These are phyloP conservation scores for Vireo griseus DNA, from an alignment of 2,797 vertebrate genomes.

Conservation along the genomic window DNA sequence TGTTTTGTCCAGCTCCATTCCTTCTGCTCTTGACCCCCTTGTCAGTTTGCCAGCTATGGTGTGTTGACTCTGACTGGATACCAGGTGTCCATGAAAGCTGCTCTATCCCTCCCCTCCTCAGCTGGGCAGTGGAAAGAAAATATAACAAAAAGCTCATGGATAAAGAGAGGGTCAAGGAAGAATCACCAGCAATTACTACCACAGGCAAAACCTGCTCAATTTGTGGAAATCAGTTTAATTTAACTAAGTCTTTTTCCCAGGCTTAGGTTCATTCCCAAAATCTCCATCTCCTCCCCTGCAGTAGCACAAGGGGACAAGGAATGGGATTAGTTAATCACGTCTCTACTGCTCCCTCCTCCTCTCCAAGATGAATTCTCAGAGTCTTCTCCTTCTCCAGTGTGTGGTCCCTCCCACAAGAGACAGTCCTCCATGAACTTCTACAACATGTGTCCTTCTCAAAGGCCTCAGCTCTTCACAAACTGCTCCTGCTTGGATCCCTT, in stretches of 20 bases:
- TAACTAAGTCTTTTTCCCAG: neutral
- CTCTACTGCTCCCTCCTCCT: neutral
- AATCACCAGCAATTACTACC: neutral
- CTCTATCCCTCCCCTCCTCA: neutral
- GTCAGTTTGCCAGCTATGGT: neutral
- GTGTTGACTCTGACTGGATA: neutral
- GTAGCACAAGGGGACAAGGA: fast-evolving
- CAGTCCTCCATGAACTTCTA: neutral
- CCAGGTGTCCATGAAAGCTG: neutral
- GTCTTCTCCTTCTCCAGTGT: neutral
- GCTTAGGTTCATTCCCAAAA: neutral
- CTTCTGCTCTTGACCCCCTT: neutral
- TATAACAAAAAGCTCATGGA: neutral
- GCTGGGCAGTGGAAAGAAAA: neutral
- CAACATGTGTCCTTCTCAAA: neutral
- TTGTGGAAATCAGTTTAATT: neutral
- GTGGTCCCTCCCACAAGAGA: neutral
- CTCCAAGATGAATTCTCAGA: fast-evolving
- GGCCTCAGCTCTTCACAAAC: neutral
- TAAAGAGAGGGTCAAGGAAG: neutral
- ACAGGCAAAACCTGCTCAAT: neutral
- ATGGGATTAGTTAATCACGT: neutral
- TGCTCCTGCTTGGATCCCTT: neutral
- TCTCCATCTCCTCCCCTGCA: neutral
- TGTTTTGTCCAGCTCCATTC: neutral